Evolutionary conservation across 2,888 invertebrate genomes (phyloP), one percentile per base, ranked within the genome.

Genomic region (Chloroclystis v-ata): DNA sequence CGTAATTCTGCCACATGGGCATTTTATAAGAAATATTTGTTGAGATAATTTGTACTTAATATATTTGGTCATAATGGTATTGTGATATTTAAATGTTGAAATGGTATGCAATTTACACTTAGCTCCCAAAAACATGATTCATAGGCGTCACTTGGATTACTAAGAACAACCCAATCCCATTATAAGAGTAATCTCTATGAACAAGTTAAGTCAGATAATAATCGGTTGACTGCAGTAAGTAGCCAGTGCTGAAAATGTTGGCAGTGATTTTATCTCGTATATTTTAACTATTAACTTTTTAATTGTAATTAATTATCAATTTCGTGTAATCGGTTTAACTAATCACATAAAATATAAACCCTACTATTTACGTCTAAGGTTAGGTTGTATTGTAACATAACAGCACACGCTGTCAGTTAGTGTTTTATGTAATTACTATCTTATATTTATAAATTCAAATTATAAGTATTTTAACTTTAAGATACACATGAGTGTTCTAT

Each of bases 371-470:
- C 72, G 58, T 75, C 46, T 84, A 82, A 82, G 75, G 51, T 70
- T 83, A 82, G 70, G 61, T 71, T 75, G 73, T 68, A 43, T 75
- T 76, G 68, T 81, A 82, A 4, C 9, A 13, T 30, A 72, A 60
- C 74, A 72, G 70, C 71, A 72, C 71, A 69, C 63, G 75, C 75
- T 76, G 79, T 82, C 76, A 68, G 68, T 75, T 75, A 78, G 70
- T 64, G 70, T 73, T 72, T 42, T 73, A 62, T 70, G 62, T 81
- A 77, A 79, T 75, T 75, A 83, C 76, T 82, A 82, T 83, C 75
- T n/a, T 84, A 84, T 85, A 83, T 85, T 84, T 84, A 84, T 84
- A 76, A 81, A 70, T 41, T 78, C 74, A 72, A 74, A 65, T 63
- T 59, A 67, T 81, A 81, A 82, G 82, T 82, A 81, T 82, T 83